Conservation (phyloP, 2,113 vertebrate species). For the Rhinichthys klamathensis region DNA sequence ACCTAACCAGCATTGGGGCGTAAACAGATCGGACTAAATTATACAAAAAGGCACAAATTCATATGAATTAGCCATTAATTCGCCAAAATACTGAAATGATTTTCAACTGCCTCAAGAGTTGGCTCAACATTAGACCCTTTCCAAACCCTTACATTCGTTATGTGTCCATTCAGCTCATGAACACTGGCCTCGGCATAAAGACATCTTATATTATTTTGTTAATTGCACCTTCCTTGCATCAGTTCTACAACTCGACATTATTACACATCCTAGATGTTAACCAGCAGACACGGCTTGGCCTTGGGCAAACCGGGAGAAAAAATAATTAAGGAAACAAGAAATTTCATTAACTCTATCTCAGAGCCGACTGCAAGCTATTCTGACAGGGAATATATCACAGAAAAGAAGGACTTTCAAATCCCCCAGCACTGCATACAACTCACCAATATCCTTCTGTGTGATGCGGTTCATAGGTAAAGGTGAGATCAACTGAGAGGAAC, state of each 20-base stretch:
- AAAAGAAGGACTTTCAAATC: slow-evolving; percentile 32
- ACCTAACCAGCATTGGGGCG: no score
- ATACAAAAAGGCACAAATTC: no score
- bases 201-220: slow-evolving; percentile 4
- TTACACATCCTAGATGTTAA: slow-evolving; percentile 77
- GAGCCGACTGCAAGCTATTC: slow-evolving; percentile 83
- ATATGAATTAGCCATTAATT: not conserved
- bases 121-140: not conserved
- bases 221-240: slow-evolving; percentile 49
- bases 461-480: not conserved
- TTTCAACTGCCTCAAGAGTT: no score
- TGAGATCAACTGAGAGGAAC: not conserved
- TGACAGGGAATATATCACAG: slow-evolving; percentile 76
- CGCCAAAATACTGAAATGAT: not conserved
- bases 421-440: not conserved
- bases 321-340: slow-evolving; percentile 82
- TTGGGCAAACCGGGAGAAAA: slow-evolving; percentile 69
- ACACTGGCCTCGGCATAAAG: slow-evolving; percentile 19
- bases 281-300: slow-evolving; percentile 67
- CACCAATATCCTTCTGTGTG: slow-evolving; percentile 18
- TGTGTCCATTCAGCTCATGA: not conserved
- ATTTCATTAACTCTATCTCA: slow-evolving; percentile 86
- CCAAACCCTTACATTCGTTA: not conserved
- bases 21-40: no score
- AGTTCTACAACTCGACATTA: slow-evolving; percentile 66